Conservation (phyloP, 53 echinoderm and acorn worm genomes). For the Antedon mediterranea region DNA sequence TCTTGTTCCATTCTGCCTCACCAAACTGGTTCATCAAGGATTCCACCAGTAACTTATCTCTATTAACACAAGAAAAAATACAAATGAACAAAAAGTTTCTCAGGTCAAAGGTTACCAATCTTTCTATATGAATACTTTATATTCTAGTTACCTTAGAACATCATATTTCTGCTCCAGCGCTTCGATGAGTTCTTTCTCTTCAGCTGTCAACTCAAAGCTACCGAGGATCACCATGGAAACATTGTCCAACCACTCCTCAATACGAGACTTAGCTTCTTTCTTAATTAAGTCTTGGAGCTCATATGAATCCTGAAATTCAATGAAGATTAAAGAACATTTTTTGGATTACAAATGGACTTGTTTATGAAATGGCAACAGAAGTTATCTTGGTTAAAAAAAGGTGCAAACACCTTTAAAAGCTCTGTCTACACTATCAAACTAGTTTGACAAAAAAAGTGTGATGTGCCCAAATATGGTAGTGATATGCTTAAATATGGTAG, state of each 20-base stretch:
- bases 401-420: not conserved
- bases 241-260: slow-evolving; percentile 83
- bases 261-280: slow-evolving; percentile 48
- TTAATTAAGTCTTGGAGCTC: slow-evolving; percentile 54
- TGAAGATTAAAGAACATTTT: not conserved
- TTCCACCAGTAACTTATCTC: slow-evolving; percentile 72
- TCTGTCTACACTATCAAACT: too few species aligned
- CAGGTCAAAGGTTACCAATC: too few species aligned
- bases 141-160: slow-evolving; percentile 43
- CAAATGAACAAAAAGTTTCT: not conserved
- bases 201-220: slow-evolving; percentile 69
- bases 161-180: slow-evolving; percentile 86
- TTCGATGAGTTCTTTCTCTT: slow-evolving; percentile 52
- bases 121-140: not conserved
- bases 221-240: slow-evolving; percentile 66
- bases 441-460: too few species aligned
- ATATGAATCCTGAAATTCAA: slow-evolving; percentile 30
- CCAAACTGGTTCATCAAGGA: slow-evolving; percentile 54
- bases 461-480: too few species aligned
- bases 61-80: slow-evolving; percentile 4
- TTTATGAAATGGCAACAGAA: too few species aligned
- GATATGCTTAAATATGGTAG: too few species aligned
- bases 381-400: not conserved
- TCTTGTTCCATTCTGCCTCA: slow-evolving; percentile 38
- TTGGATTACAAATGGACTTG: too few species aligned